Evolutionary conservation across 2,797 vertebrate species (phyloP).

Genomic region (Acipenser ruthenus): DNA sequence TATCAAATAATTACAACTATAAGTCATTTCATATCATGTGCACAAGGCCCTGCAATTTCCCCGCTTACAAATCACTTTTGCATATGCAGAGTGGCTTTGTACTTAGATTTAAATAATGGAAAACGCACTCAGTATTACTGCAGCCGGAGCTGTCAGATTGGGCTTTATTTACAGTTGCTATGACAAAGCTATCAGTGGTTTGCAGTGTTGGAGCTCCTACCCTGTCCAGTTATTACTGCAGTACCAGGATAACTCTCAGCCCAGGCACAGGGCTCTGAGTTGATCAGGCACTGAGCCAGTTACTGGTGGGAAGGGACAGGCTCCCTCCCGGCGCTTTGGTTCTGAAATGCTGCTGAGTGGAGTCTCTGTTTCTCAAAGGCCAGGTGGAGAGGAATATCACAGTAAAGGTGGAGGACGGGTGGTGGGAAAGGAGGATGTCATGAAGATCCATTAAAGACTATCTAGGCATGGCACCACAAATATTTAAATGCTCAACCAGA

Average conservation of each 20-base stretch:
- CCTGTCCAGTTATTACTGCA: not conserved
- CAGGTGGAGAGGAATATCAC: too few species aligned
- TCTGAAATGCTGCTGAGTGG: too few species aligned
- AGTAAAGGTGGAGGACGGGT: too few species aligned
- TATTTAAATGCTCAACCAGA: too few species aligned
- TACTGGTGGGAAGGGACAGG: not conserved
- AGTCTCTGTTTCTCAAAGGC: too few species aligned
- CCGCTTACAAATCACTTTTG: not conserved
- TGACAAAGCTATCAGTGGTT: conserved; percentile 20
- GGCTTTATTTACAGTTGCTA: conserved; percentile 1
- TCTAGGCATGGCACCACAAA: too few species aligned
- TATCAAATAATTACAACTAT: not conserved
- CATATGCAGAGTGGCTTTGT: not conserved
- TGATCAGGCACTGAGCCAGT: conserved; percentile 15
- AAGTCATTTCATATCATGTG: not conserved
- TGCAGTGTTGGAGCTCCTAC: conserved; percentile 5
- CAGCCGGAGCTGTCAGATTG: not conserved
- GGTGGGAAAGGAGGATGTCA: too few species aligned
- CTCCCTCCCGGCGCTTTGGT: too few species aligned
- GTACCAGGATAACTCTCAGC: conserved; percentile 1
- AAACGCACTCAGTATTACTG: not conserved
- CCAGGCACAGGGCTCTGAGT: conserved; percentile 16
- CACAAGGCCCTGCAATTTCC: not conserved
- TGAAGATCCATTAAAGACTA: too few species aligned
- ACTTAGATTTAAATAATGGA: not conserved